Evolutionary conservation across 2,797 vertebrate genomes (phyloP).

Genomic region (Hirundo rustica): DNA sequence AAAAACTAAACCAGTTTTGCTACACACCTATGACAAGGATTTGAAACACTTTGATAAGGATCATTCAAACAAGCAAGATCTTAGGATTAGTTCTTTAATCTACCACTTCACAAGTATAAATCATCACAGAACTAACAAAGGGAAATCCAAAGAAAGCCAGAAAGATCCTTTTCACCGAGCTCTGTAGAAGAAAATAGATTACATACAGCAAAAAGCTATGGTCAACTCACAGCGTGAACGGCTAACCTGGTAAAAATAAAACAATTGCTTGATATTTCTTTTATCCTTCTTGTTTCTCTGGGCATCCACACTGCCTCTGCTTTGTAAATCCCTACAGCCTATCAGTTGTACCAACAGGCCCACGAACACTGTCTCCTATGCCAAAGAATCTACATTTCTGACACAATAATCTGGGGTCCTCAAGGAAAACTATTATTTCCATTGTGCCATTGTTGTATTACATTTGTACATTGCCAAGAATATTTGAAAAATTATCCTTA

Average conservation of each 20-base stretch:
- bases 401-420: not conserved
- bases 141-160: not conserved
- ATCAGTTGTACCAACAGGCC: not conserved
- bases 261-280: not conserved
- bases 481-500: not conserved
- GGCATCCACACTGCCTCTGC: not conserved
- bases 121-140: not conserved
- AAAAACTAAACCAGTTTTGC: not conserved
- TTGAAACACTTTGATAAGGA: not conserved
- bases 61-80: not conserved
- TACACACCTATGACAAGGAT: not conserved
- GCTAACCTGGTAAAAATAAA: not conserved
- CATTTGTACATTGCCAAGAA: not conserved
- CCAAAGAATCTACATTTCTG: not conserved
- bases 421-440: not conserved
- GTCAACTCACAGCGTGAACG: not conserved
- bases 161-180: not conserved
- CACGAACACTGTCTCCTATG: not conserved
- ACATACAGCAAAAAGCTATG: not conserved
- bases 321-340: rapidly evolving
- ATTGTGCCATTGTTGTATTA: not conserved
- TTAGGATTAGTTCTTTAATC: not conserved
- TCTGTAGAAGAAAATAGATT: not conserved
- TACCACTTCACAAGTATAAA: rapidly evolving
- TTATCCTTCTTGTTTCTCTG: not conserved